Percentiles rank a stretch among this genome's conserved stretches.
Conservation (phyloP, 2,113 vertebrate genomes). For the Perognathus longimembris region DNA sequence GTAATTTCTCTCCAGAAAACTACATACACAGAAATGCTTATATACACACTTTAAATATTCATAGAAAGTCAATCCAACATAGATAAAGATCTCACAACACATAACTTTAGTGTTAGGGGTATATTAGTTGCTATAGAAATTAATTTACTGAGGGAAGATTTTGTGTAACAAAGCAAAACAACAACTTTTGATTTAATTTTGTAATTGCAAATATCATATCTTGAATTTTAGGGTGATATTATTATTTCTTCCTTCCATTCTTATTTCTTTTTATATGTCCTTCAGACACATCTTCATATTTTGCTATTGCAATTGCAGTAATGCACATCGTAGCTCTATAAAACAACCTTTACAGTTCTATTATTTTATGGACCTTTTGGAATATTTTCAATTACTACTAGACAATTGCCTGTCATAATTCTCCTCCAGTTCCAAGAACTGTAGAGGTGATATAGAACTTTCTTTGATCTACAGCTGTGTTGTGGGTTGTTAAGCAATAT, state of each 20-base stretch:
- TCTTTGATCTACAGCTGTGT: too few species aligned
- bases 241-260: not conserved
- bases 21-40: not conserved
- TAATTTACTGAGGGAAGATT: not conserved
- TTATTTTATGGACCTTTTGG: conserved; percentile 54
- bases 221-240: not conserved
- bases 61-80: not conserved
- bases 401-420: conserved; percentile 56
- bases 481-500: too few species aligned
- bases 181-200: not conserved
- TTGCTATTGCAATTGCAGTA: not conserved
- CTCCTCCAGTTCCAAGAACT: too few species aligned
- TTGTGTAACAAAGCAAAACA: not conserved
- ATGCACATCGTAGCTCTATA: not conserved
- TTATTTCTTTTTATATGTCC: not conserved
- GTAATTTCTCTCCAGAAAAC: not conserved
- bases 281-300: not conserved
- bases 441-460: too few species aligned
- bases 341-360: not conserved
- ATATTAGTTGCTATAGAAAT: not conserved
- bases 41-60: not conserved
- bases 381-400: conserved; percentile 63
- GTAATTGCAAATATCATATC: not conserved
- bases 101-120: not conserved
- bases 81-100: not conserved